Conservation (phyloP, 2,888 invertebrate species). For the Cephus rjabovi region DNA sequence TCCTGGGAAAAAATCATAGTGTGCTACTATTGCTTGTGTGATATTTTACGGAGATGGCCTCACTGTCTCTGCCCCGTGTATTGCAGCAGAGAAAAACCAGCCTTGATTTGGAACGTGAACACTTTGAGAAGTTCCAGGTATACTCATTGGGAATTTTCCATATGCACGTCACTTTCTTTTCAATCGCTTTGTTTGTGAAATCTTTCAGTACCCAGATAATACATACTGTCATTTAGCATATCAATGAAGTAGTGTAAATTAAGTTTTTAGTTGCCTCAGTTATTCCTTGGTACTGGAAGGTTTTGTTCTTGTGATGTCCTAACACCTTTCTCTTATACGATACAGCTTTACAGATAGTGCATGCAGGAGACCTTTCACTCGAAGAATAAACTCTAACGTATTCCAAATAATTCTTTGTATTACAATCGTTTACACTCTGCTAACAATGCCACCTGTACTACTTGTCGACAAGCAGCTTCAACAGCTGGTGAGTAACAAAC, state of each 20-base stretch:
- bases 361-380: constrained; percentile 36
- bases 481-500: constrained; percentile 69
- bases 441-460: constrained; percentile 54
- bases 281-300: too few species aligned
- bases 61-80: constrained; percentile 78
- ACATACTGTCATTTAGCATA: too few species aligned
- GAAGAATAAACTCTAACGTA: constrained; percentile 28
- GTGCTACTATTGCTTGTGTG: too few species aligned
- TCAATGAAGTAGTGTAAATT: too few species aligned
- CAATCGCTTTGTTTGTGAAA: too few species aligned
- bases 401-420: background rate
- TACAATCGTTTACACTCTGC: constrained; percentile 24
- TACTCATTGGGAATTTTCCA: constrained; percentile 31
- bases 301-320: background rate
- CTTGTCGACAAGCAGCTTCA: constrained; percentile 71
- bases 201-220: too few species aligned
- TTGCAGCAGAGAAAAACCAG: constrained; percentile 81
- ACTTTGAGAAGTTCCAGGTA: constrained; percentile 88
- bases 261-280: too few species aligned
- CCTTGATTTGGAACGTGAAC: constrained; percentile 82
- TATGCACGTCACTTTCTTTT: too few species aligned
- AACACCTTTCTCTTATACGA: constrained; percentile 30
- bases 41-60: constrained; percentile 71
- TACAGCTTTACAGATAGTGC: constrained; percentile 48
- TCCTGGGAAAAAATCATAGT: constrained; percentile 1